A percentile compares a stretch with the other conserved stretches of the same genome.
Evolutionary conservation across 2,888 invertebrate species (phyloP).

Genomic region (Steromphala cineraria): DNA sequence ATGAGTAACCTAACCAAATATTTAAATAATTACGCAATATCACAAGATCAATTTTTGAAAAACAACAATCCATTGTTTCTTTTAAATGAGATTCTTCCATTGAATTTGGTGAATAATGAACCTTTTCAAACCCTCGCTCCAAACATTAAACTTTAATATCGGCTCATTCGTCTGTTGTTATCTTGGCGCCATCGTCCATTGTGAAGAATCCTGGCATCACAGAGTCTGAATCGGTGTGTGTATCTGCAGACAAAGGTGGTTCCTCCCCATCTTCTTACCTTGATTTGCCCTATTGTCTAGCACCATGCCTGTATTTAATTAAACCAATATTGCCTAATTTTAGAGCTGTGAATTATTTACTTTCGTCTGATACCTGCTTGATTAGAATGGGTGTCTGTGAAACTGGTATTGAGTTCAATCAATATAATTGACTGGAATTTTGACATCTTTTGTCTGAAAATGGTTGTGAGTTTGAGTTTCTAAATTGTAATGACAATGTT

Average conservation of each 20-base stretch:
- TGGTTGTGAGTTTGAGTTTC: no score
- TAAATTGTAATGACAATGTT: no score
- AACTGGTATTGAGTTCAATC: background rate
- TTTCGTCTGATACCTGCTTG: background rate
- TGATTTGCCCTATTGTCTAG: background rate
- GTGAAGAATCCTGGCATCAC: background rate
- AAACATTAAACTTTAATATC: no score
- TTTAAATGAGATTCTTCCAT: no score
- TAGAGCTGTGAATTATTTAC: conserved; percentile 7
- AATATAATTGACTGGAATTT: background rate
- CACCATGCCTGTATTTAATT: background rate
- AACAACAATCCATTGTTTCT: no score
- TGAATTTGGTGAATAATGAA: no score
- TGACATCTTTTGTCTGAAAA: background rate
- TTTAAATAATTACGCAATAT: no score
- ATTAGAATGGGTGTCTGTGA: background rate
- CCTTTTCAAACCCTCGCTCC: no score
- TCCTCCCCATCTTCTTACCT: background rate
- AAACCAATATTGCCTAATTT: conserved; percentile 20
- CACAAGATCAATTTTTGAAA: no score
- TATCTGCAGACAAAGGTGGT: background rate
- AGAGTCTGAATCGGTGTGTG: background rate
- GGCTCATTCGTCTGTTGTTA: background rate
- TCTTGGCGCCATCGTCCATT: background rate
- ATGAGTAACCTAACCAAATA: no score